These are phyloP conservation scores for Reticulitermes lucifugus DNA, from an alignment of 2,888 invertebrate species.

Conservation along the genomic window DNA sequence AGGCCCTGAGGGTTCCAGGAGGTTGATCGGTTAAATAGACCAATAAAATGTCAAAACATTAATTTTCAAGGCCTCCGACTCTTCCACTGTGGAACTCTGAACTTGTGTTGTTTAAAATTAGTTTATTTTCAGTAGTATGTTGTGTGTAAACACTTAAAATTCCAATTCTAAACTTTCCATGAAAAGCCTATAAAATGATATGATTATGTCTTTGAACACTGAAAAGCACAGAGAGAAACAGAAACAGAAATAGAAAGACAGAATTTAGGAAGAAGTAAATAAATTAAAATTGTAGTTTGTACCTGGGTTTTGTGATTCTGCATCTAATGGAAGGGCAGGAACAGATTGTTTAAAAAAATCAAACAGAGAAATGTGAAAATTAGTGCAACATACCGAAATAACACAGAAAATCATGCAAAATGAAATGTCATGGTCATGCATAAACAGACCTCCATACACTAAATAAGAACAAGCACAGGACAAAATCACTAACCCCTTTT, in stretches of 20 bases:
- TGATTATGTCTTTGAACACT: conserved; percentile 10
- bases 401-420: conserved; percentile 54
- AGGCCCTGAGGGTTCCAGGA: no score
- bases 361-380: conserved; percentile 58
- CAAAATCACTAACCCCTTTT: neutral
- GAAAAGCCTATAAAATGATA: neutral
- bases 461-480: conserved; percentile 10
- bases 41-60: no score
- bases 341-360: conserved; percentile 59
- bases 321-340: conserved; percentile 56
- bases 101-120: no score
- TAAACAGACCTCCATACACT: neutral
- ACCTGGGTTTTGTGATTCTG: conserved; percentile 54
- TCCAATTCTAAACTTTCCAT: neutral
- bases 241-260: conserved; percentile 44
- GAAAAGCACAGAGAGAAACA: conserved; percentile 45
- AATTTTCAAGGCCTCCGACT: no score
- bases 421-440: conserved; percentile 54
- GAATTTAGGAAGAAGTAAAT: conserved; percentile 47
- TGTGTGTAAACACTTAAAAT: no score
- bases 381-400: conserved; percentile 55
- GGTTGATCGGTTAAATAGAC: no score
- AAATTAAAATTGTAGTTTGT: conserved; percentile 48
- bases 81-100: no score
- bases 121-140: no score